Evolutionary conservation across 2,888 invertebrate genomes (phyloP), one percentile per base, ranked within the genome.

Genomic region (Himalopsyche japonica): DNA sequence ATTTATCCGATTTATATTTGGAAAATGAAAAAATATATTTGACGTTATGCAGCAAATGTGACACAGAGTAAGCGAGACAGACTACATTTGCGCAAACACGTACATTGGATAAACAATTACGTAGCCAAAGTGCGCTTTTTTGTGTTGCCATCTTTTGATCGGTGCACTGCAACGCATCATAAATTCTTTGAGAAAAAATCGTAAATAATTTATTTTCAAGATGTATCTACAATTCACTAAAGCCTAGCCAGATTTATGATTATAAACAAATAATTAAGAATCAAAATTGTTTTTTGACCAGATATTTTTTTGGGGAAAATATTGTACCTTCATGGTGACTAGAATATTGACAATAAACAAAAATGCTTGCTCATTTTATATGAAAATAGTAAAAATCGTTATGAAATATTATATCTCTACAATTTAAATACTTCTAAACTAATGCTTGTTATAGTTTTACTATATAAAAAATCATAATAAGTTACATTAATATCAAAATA

Each of bases 301-400:
- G 70, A 70, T 70, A 70, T 70, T 30, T 70, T 12, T 70, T 70
- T 70, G 43, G 43, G 12, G 27, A 70, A 70, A 70, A 70, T 4
- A 70, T 70, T 27, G 70, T 27, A 70, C 70, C 70, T 12, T 2
- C 27, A 12, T 15, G 24, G 70, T 70, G 70, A 70, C 70, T 70
- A 77, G 43, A 77, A 77, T 43, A 77, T 77, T 77, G 77, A 77
- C 77, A 77, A 77, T 77, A 77, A 77, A 77, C 43, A 43, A 77
- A 77, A 43, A 77, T 43, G 77, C 77, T 77, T 77, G 70, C 70
- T 70, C 70, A 70, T 70, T 70, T 70, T 70, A 70, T 70, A 70
- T 27, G 70, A 27, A 27, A 70, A 70, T 70, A 27, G 15, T 70
- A 70, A 12, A 12, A 27, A 70, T 10, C 20, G n/a, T 20, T 20